Base-by-base conservation (phyloP, 2,113 vertebrate species). In the Electrona antarctica region DNA sequence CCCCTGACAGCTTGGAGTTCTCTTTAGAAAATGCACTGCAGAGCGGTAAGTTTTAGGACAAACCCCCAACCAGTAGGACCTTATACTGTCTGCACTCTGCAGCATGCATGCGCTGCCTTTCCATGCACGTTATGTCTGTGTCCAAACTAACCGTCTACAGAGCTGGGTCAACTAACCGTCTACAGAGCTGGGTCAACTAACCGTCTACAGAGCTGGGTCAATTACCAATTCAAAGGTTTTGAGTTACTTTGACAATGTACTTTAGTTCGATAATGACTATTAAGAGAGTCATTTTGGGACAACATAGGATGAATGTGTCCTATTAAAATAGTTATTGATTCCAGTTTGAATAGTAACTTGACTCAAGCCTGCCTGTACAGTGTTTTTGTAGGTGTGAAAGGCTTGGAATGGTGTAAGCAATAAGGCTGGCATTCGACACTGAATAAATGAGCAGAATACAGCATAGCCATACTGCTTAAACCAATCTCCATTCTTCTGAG, bases 1-100 rank as follows among this genome's bases (percentile, higher is more conserved):
- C 86, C 71, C 73, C 72, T n/a, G 41, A 90, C 87, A 93, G 92
- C 76, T 14, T 60, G 80, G 87, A 85, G 54, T 82, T 93, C 71
- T 76, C 83, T 81, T 75, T 88, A 86, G 77, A 89, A 13, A 89
- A 92, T 2, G 88, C 69, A 1, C 2, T 92, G 61, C 4, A 21
- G 0, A 15, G 69, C 0, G 90, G 93, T 93, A 45, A 93, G 92
- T 85, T 60, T 8, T 5, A 29, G 64, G 56, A 70, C 6, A 60
- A 41, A 59, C 10, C 28, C 57, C 28, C 7, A 3, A 3, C 29
- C 29, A 29, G 13, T 13, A 50, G n/a, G 3, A 11, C 3, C 7
- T 1, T 2, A 10, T 29, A 58, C 51, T 13, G 11, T 54, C 12
- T 3, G 51, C 4, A 54, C 49, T 10, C 49, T 10, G 49, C 7